Base-by-base conservation (phyloP, 2,888 invertebrate species). In the Odontomyia ornata region DNA sequence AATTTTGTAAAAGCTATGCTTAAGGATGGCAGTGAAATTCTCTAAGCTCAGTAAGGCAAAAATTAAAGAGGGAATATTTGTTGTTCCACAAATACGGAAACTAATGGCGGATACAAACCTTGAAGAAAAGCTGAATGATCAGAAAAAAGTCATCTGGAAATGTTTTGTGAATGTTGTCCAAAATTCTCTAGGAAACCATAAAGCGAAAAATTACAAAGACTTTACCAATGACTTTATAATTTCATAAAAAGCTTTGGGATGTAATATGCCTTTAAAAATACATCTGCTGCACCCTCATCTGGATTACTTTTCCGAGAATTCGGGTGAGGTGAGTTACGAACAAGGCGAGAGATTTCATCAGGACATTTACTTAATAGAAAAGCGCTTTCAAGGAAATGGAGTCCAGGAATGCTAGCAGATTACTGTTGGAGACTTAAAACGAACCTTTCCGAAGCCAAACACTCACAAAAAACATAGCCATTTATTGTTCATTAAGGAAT, bases 321-420 rank as follows among this genome's bases (percentile, higher is more conserved):
- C 23, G 13, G 2, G 60, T 23, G 52, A 7, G 5, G 60, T 13
- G 3, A 3, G 60, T 60, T 21, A 23, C 5, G 25, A 60, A 25
- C 25, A 60, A 60, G 60, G 25, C 15, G 60, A 21, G 60, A 23
- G 60, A 23, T 60, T 60, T 60, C 60, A 60, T 60, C 21, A 21
- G 60, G 60, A 60, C 60, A 60, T 60, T 60, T 60, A 13, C 60
- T 60, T 60, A 60, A 60, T 60, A 23, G 25, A 23, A 15, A 60
- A 60, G 25, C 60, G 60, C 18, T 60, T 23, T 60, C 52, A 1
- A 52, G 52, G 52, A 52, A 52, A 52, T 13, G 7, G 52, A 15
- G 15, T 52, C 60, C 60, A 60, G 60, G 25, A 60, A 60, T 60
- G 60, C 60, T 60, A 60, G 60, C 25, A 60, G 25, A 60, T 60